Evolutionary conservation across 2,888 invertebrate genomes (phyloP).

Genomic region (Allolobophora icterica): DNA sequence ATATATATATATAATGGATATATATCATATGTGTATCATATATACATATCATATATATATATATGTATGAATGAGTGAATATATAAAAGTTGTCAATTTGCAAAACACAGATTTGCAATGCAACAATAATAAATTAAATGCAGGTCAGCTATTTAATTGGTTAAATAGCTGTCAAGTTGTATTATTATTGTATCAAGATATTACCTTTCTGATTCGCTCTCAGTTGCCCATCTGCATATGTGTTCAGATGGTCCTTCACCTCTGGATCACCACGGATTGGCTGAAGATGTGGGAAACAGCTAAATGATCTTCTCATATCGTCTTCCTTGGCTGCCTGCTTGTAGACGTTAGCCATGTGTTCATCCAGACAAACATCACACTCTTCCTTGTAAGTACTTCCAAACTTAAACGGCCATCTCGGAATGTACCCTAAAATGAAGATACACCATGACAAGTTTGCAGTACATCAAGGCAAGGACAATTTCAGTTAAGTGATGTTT

Average conservation of each 20-base stretch:
- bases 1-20: too few species aligned
- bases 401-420: constrained; percentile 62
- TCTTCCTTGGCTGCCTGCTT: constrained; percentile 22
- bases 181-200: not conserved
- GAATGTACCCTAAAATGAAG: constrained; percentile 60
- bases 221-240: not conserved
- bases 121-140: not conserved
- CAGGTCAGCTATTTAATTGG: not conserved
- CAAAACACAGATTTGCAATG: too few species aligned
- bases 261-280: constrained; percentile 58
- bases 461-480: not conserved
- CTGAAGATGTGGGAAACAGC: constrained; percentile 56
- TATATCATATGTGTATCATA: too few species aligned
- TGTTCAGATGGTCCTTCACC: constrained; percentile 58
- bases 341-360: constrained; percentile 51
- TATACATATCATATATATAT: too few species aligned
- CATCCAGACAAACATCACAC: constrained; percentile 62
- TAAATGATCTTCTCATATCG: not conserved
- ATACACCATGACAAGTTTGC: not conserved
- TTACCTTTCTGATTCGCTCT: constrained; percentile 24
- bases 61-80: too few species aligned
- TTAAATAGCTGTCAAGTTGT: too few species aligned
- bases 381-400: constrained; percentile 64
- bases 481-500: too few species aligned
- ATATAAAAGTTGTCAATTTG: not conserved